Evolutionary conservation across 2,797 vertebrate genomes (phyloP).

Genomic region (Falco columbarius): DNA sequence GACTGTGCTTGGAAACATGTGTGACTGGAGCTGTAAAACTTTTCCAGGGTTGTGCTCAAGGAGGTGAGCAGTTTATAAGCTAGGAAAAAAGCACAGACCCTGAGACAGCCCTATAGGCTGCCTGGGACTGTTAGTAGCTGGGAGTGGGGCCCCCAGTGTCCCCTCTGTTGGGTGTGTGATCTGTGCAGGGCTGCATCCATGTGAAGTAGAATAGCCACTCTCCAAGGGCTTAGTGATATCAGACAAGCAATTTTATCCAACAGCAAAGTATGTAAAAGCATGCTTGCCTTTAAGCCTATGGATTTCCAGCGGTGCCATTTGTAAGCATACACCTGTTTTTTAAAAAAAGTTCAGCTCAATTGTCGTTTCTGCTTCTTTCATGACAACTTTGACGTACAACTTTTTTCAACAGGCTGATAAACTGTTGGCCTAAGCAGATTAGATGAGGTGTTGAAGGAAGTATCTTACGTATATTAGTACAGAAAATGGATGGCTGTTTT

Average conservation of each 20-base stretch:
- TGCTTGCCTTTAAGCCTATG: neutral
- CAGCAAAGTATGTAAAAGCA: neutral
- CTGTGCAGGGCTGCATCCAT: neutral
- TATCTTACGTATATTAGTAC: constrained; percentile 47
- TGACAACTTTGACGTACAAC: neutral
- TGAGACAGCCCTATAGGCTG: neutral
- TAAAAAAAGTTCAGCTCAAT: neutral
- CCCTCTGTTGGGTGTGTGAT: neutral
- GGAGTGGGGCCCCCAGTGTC: neutral
- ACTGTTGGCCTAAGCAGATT: constrained; percentile 24
- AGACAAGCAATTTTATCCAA: neutral
- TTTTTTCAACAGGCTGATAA: constrained; percentile 47
- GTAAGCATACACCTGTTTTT: neutral
- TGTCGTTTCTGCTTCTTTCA: neutral
- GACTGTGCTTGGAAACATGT: neutral
- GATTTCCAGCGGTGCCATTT: neutral
- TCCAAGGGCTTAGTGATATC: neutral
- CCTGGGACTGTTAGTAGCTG: neutral
- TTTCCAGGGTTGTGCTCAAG: neutral
- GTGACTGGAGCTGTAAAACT: neutral
- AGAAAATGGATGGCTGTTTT: constrained; percentile 27
- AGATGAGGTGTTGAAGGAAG: constrained; percentile 2
- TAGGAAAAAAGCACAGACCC: neutral
- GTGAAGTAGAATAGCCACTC: neutral
- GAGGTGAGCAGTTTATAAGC: neutral